Evolutionary conservation across 2,797 vertebrate species (phyloP).

Genomic region (Typhlichthys subterraneus): DNA sequence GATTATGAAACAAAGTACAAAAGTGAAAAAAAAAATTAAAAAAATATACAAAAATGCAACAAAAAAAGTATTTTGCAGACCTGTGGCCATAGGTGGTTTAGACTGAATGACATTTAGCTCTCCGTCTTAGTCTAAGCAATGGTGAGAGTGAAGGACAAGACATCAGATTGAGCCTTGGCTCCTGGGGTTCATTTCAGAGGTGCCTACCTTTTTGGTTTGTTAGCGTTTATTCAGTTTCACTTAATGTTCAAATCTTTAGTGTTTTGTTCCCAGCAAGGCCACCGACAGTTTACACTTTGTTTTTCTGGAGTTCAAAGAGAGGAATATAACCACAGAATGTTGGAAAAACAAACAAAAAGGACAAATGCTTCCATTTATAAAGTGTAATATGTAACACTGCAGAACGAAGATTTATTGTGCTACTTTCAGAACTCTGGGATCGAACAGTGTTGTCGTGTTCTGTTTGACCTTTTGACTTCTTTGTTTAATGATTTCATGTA

Average conservation of each 20-base stretch:
- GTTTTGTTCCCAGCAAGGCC: constrained; percentile 71
- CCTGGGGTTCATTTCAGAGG: constrained; percentile 78
- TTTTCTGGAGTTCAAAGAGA: constrained; percentile 82
- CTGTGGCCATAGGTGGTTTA: constrained; percentile 91
- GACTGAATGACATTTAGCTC: constrained; percentile 79
- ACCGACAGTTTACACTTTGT: constrained; percentile 92
- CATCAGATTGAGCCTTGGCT: constrained; percentile 71
- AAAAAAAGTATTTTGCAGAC: constrained; percentile 81
- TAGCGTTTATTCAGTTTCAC: constrained; percentile 62
- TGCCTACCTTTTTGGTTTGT: constrained; percentile 78
- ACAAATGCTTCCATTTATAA: constrained; percentile 86
- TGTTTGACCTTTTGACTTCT: constrained; percentile 58
- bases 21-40: constrained; percentile 57
- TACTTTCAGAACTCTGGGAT: constrained; percentile 98
- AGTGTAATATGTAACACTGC: constrained; percentile 81
- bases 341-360: constrained; percentile 41
- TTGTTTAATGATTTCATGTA: constrained; percentile 76
- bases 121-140: constrained; percentile 68
- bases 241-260: constrained; percentile 46
- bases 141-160: constrained; percentile 62
- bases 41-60: constrained; percentile 72
- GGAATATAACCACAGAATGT: constrained; percentile 72
- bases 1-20: constrained; percentile 73
- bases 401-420: constrained; percentile 88
- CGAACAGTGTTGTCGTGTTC: constrained; percentile 86